Evolutionary conservation across 2,888 invertebrate genomes (phyloP).

Genomic region (Caenorhabditis sp.): DNA sequence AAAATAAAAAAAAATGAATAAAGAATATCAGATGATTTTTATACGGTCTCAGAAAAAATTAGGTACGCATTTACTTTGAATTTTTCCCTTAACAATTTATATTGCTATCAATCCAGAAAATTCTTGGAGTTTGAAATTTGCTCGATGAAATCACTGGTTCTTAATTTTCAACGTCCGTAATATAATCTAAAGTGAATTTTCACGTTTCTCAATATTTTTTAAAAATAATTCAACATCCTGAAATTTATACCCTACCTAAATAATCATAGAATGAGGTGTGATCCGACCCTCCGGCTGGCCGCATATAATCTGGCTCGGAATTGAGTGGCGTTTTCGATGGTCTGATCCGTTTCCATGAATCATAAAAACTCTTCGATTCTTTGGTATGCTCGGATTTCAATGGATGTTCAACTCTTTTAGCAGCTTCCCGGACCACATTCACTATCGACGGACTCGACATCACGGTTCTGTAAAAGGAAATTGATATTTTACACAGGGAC

Average conservation of each 20-base stretch:
- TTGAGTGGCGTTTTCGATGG: slow-evolving; percentile 16
- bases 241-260: slow-evolving; percentile 53
- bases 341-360: slow-evolving; percentile 57
- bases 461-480: too few species aligned
- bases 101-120: too few species aligned
- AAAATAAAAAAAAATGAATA: background rate
- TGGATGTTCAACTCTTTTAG: slow-evolving; percentile 68
- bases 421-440: slow-evolving; percentile 70
- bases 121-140: too few species aligned
- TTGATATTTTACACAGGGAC: too few species aligned
- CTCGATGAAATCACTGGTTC: too few species aligned
- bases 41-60: too few species aligned
- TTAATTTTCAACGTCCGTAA: too few species aligned
- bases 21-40: slow-evolving; percentile 54
- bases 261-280: slow-evolving; percentile 72
- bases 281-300: slow-evolving; percentile 73
- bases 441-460: slow-evolving; percentile 70
- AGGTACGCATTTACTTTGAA: too few species aligned
- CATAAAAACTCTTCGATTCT: slow-evolving; percentile 60
- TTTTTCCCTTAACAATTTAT: too few species aligned
- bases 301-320: slow-evolving; percentile 17
- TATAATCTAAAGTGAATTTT: too few species aligned
- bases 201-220: too few species aligned
- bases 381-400: slow-evolving; percentile 40
- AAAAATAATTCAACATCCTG: too few species aligned